Evolutionary conservation across 2,888 invertebrate genomes (phyloP).

Genomic region (Microdon myrmicae): DNA sequence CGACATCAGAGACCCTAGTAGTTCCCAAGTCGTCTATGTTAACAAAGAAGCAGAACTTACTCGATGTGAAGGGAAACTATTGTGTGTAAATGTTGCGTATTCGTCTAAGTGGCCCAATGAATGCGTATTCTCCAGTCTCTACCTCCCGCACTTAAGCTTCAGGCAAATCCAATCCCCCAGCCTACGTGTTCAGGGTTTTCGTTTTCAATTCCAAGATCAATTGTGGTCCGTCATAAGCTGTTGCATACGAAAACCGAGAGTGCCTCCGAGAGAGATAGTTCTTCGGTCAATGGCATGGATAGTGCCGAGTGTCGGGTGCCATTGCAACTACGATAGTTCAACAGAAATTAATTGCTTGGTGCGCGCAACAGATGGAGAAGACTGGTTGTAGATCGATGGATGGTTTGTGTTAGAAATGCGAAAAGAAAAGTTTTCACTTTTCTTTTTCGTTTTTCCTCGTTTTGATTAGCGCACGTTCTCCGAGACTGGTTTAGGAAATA

Average conservation of each 20-base stretch:
- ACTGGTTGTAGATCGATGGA: neutral
- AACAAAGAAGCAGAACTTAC: too few species aligned
- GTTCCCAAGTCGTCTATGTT: too few species aligned
- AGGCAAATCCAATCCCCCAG: too few species aligned
- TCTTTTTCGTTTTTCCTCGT: constrained; percentile 11
- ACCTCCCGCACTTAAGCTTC: too few species aligned
- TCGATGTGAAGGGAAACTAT: too few species aligned
- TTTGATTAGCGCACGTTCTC: constrained; percentile 4
- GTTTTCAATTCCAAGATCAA: constrained; percentile 46
- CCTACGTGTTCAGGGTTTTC: constrained; percentile 39
- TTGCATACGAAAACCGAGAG: constrained; percentile 13
- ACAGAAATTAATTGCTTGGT: constrained; percentile 6
- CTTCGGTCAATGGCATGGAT: constrained; percentile 51
- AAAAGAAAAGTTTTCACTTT: constrained; percentile 49
- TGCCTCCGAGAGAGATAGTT: constrained; percentile 35
- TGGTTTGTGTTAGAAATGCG: constrained; percentile 25
- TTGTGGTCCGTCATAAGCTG: constrained; percentile 14
- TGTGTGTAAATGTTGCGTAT: constrained; percentile 41
- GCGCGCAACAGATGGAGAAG: constrained; percentile 15
- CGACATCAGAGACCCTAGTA: too few species aligned
- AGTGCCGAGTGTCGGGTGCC: constrained; percentile 17
- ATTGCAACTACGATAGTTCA: neutral
- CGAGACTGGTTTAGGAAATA: constrained; percentile 22
- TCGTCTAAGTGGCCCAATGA: constrained; percentile 50
- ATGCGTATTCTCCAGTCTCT: too few species aligned